Evolutionary conservation across 2,797 vertebrate species (phyloP).

Genomic region (Sebastes elongatus): DNA sequence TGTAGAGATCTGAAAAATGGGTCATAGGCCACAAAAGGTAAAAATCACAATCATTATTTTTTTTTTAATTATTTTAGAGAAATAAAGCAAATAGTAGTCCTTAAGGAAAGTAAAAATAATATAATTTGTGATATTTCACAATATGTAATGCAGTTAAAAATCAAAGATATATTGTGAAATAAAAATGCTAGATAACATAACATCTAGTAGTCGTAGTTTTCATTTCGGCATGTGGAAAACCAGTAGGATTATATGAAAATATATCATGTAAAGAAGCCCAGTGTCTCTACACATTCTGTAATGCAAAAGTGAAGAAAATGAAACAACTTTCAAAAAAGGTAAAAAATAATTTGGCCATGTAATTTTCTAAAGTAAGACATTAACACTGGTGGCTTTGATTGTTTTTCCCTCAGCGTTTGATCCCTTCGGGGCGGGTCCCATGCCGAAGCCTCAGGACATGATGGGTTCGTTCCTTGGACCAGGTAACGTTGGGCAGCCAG

Average conservation of each 20-base stretch:
- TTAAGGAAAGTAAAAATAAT: not conserved
- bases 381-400: constrained; percentile 39
- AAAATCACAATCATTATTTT: not conserved
- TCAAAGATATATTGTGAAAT: not conserved
- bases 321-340: not conserved
- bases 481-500: constrained; percentile 84
- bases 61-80: too few species aligned
- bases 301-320: not conserved
- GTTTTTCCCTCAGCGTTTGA: constrained; percentile 82
- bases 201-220: not conserved
- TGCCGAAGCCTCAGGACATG: constrained; percentile 90
- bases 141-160: not conserved
- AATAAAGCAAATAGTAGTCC: not conserved
- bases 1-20: not conserved
- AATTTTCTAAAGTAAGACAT: not conserved
- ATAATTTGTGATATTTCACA: not conserved
- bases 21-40: not conserved
- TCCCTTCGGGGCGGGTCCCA: constrained; percentile 89
- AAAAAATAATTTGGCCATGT: not conserved
- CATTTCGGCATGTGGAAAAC: not conserved
- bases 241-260: not conserved
- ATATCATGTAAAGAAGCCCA: not conserved
- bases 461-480: constrained; percentile 91
- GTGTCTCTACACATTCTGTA: not conserved
- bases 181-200: not conserved